phyloP scores from a whole-genome alignment of 2,888 invertebrate species.

The Pseudeuparius sepicola region DNA sequence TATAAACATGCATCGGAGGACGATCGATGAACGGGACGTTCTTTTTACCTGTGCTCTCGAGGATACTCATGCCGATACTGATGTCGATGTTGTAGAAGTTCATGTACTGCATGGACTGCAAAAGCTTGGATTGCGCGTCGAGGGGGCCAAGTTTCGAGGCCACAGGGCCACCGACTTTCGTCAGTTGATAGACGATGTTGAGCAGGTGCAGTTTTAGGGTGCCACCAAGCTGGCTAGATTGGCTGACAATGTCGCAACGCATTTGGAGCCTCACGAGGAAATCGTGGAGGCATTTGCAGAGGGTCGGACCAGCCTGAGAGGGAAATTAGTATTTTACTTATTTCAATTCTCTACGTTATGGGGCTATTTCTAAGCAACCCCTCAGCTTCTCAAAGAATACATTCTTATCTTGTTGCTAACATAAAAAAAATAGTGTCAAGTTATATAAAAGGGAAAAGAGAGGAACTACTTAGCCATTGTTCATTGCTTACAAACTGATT shows the following conservation, averaged over 20 bases:
- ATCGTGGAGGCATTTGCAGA: constrained; percentile 62
- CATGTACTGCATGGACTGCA: constrained; percentile 54
- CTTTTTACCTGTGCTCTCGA: constrained; percentile 57
- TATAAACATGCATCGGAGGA: no score
- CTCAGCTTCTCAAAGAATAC: no score
- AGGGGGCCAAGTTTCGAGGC: constrained; percentile 57
- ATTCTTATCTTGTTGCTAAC: no score
- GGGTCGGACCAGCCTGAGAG: constrained; percentile 62
- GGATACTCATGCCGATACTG: constrained; percentile 60
- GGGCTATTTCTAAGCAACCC: no score
- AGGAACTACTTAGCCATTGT: no score
- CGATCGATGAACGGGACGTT: no score
- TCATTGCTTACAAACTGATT: no score
- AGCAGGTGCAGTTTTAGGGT: constrained; percentile 55
- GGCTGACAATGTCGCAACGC: constrained; percentile 51
- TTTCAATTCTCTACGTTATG: not conserved
- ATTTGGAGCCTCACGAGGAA: constrained; percentile 59
- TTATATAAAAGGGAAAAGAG: no score
- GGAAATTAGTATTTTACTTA: constrained; percentile 4
- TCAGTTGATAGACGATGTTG: constrained; percentile 60
- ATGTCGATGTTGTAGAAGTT: constrained; percentile 60
- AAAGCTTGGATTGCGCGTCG: constrained; percentile 64
- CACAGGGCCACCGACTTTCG: constrained; percentile 54
- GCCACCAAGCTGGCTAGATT: constrained; percentile 44
- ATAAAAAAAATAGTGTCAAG: no score